A percentile compares a stretch with the other conserved stretches of the same genome.
Conservation (phyloP, 2,888 invertebrate genomes). For the Drosophila pegasa region DNA sequence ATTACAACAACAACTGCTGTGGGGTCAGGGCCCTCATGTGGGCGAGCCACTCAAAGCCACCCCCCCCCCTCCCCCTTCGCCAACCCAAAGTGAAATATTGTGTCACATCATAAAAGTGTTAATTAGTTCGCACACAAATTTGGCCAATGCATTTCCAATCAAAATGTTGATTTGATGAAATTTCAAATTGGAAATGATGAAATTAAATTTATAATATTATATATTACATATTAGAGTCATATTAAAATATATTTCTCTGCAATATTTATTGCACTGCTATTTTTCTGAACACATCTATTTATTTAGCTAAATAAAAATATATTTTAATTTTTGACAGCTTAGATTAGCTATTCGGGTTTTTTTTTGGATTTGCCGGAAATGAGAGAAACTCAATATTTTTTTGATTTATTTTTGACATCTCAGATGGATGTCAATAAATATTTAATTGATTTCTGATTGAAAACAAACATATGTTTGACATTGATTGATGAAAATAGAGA, state of each 20-base stretch:
- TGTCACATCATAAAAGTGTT: conserved; percentile 57
- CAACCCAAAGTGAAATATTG: conserved; percentile 33
- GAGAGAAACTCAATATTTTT: conserved; percentile 45
- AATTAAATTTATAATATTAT: no score
- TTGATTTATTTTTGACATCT: conserved; percentile 8
- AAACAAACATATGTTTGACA: conserved; percentile 32
- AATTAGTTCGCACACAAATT: conserved; percentile 62
- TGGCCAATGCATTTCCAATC: conserved; percentile 8
- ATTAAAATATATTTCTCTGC: no score
- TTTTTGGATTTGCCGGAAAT: conserved; percentile 5
- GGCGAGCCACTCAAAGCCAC: no score
- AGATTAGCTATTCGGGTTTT: conserved; percentile 5
- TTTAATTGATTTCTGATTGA: conserved; percentile 60
- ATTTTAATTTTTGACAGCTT: not conserved
- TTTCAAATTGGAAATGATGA: no score
- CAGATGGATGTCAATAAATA: conserved; percentile 58
- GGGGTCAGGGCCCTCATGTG: conserved; percentile 46
- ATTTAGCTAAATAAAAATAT: not conserved
- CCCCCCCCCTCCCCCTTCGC: no score
- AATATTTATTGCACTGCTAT: no score
- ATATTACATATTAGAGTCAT: no score
- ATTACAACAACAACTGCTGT: conserved; percentile 52
- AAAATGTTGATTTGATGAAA: not conserved
- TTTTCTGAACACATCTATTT: no score
- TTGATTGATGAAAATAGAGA: conserved; percentile 53